A percentile compares a stretch with the other conserved stretches of the same genome.
Conservation (phyloP, 30 jellyfish, hydroid and myxozoan genomes). For the Nemopilema nomurai region DNA sequence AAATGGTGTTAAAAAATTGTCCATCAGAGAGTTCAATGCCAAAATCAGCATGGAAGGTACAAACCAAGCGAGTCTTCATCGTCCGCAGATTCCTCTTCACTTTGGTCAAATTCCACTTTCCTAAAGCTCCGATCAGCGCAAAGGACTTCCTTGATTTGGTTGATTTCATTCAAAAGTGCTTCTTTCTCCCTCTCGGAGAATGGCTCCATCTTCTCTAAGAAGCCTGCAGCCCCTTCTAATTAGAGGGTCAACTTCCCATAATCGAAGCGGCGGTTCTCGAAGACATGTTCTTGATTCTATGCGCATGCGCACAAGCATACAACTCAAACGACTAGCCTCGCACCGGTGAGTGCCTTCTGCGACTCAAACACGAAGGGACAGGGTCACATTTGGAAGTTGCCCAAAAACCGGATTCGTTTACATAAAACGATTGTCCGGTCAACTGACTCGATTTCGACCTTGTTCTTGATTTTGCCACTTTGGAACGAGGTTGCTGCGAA, state of each 20-base stretch:
- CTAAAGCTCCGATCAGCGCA: not conserved
- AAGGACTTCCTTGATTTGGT: constrained; percentile 46
- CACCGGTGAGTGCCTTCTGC: too few species aligned
- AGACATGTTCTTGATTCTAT: constrained; percentile 14
- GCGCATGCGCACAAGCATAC: constrained; percentile 3
- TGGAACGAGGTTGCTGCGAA: too few species aligned
- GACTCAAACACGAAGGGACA: too few species aligned
- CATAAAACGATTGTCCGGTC: too few species aligned
- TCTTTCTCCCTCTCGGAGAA: constrained; percentile 69
- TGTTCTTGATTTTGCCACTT: too few species aligned
- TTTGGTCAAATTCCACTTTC: not conserved
- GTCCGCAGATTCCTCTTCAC: not conserved
- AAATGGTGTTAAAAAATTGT: too few species aligned
- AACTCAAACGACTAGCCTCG: too few species aligned
- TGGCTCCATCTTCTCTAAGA: constrained; percentile 24
- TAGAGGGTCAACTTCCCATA: constrained; percentile 8
- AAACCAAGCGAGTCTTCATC: not conserved
- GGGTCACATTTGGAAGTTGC: too few species aligned
- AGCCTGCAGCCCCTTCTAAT: not conserved
- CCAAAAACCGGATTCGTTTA: too few species aligned
- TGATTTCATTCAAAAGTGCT: constrained; percentile 61
- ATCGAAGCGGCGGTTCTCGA: not conserved
- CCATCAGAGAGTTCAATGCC: too few species aligned
- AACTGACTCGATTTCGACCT: too few species aligned
- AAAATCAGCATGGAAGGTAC: not conserved